Percentiles rank a stretch among this genome's conserved stretches.
Conservation (phyloP, 92 coral and sea anemone genomes). For the Pocillopora grandis region DNA sequence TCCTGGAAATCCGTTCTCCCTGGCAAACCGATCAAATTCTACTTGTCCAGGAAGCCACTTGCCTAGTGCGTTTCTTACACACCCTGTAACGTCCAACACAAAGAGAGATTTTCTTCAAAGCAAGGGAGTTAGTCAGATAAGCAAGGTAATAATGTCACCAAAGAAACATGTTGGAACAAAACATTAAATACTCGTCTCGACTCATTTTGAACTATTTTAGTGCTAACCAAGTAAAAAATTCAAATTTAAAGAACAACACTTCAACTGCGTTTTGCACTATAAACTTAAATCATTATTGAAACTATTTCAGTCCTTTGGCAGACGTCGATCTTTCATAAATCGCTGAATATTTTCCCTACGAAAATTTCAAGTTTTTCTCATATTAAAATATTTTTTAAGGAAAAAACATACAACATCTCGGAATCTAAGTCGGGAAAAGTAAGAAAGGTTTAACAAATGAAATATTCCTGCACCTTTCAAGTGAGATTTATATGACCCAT, state of each 20-base stretch:
- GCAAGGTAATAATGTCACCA: too few species aligned
- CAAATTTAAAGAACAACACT: too few species aligned
- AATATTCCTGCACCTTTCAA: not conserved
- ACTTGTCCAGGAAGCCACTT: constrained; percentile 4
- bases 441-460: not conserved
- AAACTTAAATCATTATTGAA: too few species aligned
- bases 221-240: too few species aligned
- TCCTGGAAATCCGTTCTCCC: not conserved
- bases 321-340: too few species aligned
- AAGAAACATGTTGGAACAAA: too few species aligned
- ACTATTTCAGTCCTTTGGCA: too few species aligned
- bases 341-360: not conserved
- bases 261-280: too few species aligned
- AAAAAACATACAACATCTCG: too few species aligned
- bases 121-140: too few species aligned
- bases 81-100: not conserved
- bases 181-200: too few species aligned
- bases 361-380: not conserved
- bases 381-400: not conserved
- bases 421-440: not conserved
- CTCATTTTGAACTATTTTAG: not conserved
- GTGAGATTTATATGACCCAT: not conserved
- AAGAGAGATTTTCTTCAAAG: not conserved
- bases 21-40: not conserved
- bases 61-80: not conserved